These are phyloP conservation scores for Autographa gamma DNA, from an alignment of 2,888 invertebrate genomes.

Conservation along the genomic window DNA sequence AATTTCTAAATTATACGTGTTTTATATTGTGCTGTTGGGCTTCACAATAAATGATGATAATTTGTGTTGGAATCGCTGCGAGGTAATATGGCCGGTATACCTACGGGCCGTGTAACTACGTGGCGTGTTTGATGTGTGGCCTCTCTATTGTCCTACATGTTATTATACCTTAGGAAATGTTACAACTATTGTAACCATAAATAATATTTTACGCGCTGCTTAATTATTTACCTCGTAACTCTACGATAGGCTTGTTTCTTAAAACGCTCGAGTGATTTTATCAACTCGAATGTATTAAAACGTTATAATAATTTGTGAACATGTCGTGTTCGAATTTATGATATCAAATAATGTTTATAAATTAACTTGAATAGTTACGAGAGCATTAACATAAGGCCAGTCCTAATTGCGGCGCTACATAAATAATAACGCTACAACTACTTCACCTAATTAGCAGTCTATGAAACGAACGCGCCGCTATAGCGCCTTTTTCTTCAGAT, in stretches of 20 bases:
- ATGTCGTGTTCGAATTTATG: slow-evolving; percentile 50
- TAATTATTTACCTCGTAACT: slow-evolving; percentile 8
- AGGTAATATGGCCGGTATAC: slow-evolving; percentile 26
- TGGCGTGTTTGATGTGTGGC: slow-evolving; percentile 12
- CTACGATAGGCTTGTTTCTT: slow-evolving; percentile 19
- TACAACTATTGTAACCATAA: neutral
- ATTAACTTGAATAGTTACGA: slow-evolving; percentile 56
- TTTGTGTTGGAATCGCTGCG: slow-evolving; percentile 40
- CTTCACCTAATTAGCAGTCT: slow-evolving; percentile 66
- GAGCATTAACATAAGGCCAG: slow-evolving; percentile 62
- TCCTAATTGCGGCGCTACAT: slow-evolving; percentile 65
- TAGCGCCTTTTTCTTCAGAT: slow-evolving; percentile 80
- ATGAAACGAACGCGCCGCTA: slow-evolving; percentile 54
- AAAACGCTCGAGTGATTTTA: slow-evolving; percentile 20
- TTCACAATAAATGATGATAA: slow-evolving; percentile 43
- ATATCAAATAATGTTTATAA: slow-evolving; percentile 53
- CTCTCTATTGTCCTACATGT: neutral
- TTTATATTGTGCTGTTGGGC: slow-evolving; percentile 47
- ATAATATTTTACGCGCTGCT: slow-evolving; percentile 8
- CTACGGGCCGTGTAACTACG: slow-evolving; percentile 2
- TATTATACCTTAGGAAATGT: neutral
- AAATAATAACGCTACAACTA: slow-evolving; percentile 65
- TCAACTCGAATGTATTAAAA: slow-evolving; percentile 32
- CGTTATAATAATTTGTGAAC: slow-evolving; percentile 42
- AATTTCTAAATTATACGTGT: slow-evolving; percentile 62